These are phyloP conservation scores for Coptotermes formosanus DNA, from an alignment of 1,140 invertebrate species.

Conservation along the genomic window DNA sequence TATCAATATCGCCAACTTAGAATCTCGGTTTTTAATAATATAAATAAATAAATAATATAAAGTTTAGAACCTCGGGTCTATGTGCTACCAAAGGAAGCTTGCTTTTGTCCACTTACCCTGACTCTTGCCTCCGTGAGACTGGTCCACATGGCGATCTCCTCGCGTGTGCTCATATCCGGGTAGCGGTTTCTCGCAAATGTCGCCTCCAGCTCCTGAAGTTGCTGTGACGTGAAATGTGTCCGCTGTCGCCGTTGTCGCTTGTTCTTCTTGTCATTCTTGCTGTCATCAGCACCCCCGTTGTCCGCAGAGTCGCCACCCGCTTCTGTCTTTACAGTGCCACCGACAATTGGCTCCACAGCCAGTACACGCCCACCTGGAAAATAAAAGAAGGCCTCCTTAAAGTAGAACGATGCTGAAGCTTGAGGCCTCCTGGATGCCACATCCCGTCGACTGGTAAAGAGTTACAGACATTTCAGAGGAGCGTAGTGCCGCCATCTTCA, in stretches of 20 bases:
- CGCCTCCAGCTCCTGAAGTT: conserved; percentile 89
- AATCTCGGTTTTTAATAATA: too few relatives aligned
- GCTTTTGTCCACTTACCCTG: conserved; percentile 73
- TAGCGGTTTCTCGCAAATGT: conserved; percentile 97
- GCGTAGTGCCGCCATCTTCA: too few relatives aligned
- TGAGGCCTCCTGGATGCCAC: too few relatives aligned
- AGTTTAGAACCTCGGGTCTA: neutral
- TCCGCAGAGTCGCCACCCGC: conserved; percentile 52
- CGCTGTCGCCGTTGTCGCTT: conserved; percentile 87
- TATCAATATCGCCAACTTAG: too few relatives aligned
- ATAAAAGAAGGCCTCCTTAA: neutral
- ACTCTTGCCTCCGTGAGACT: conserved; percentile 97
- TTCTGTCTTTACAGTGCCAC: conserved; percentile 29
- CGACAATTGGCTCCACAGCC: conserved; percentile 26
- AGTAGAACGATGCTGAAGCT: too few relatives aligned
- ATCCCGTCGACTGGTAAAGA: too few relatives aligned
- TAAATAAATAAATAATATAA: too few relatives aligned
- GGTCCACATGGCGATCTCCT: conserved; percentile 99
- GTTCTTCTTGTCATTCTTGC: conserved; percentile 84
- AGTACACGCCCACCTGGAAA: conserved; percentile 29
- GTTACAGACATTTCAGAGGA: too few relatives aligned
- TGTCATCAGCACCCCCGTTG: conserved; percentile 55
- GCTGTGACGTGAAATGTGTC: conserved; percentile 95
- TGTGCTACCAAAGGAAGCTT: neutral
- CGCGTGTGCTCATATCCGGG: conserved; percentile 96